Base-by-base conservation (phyloP, 1,140 invertebrate species). In the Monochamus saltuarius region DNA sequence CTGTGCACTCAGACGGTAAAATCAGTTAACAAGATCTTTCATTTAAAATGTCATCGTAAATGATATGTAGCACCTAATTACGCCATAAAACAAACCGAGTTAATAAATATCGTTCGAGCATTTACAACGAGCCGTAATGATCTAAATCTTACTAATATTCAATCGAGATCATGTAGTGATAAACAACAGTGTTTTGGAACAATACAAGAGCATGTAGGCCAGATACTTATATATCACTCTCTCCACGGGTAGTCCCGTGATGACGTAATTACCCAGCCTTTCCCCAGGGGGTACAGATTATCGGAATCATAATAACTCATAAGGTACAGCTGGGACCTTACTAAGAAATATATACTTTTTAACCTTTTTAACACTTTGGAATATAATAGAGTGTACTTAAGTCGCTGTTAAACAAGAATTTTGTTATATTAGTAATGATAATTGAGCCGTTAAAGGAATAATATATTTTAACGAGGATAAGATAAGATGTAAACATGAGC, bases 251-350 rank as follows among this genome's bases (percentile, higher is more conserved):
- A n/a, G 52, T 38, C 45, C 39, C 59, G 29, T 72, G 70, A 72
- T 72, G 70, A 72, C 70, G 70, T 72, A 72, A 72, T 72, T 72
- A 70, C 66, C 60, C 49, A 58, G 54, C 55, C 64, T 56, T 40
- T 46, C 64, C 47, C 9, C 62, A 61, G 66, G 69, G 67, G 64
- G 66, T 51, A 58, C 53, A 64, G 56, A 68, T 68, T 66, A 66
- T 62, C 61, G 50, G 63, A 64, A 68, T 59, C 62, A 65, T 59
- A 46, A 67, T 70, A 70, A 64, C 59, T 70, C 64, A 70, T 65
- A 62, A 56, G 39, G 40, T 64, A 61, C 55, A 38, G 50, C 39
- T 47, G 14, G 62, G 58, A 64, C 58, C 56, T 54, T 29, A 29
- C 22, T 6, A 6, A 29, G 22, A 29, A 29, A 29, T 29, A 29